Conservation (phyloP, 2,888 invertebrate genomes). For the Troides oblongomaculatus region DNA sequence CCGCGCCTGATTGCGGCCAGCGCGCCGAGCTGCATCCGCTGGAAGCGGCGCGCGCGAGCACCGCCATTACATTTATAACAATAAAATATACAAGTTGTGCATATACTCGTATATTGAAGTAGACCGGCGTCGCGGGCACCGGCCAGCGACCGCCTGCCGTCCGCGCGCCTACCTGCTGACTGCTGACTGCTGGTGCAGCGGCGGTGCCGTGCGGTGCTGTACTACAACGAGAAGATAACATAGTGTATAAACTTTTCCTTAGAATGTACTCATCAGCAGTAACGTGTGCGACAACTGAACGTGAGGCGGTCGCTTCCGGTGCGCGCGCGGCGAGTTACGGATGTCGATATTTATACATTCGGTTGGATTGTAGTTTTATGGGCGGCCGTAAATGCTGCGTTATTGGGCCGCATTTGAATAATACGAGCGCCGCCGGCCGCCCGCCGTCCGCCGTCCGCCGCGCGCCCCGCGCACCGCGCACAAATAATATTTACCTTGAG, state of each 20-base stretch:
- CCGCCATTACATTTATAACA: too few species aligned
- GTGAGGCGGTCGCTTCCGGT: not conserved
- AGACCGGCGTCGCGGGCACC: too few species aligned
- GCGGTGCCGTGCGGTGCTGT: too few species aligned
- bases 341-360: slow-evolving; percentile 76
- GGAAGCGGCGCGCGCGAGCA: slow-evolving; percentile 38
- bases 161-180: slow-evolving; percentile 5
- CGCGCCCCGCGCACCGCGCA: slow-evolving; percentile 39
- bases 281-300: too few species aligned
- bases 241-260: too few species aligned
- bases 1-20: slow-evolving; percentile 69
- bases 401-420: slow-evolving; percentile 78
- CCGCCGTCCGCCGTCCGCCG: slow-evolving; percentile 55
- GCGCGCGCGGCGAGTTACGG: slow-evolving; percentile 61
- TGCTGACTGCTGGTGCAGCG: too few species aligned
- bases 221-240: too few species aligned
- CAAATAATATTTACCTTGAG: slow-evolving; percentile 68
- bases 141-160: too few species aligned
- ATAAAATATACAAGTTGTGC: too few species aligned
- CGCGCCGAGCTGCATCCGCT: slow-evolving; percentile 31
- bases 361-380: slow-evolving; percentile 78
- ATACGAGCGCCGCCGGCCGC: slow-evolving; percentile 63
- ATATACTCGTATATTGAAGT: too few species aligned
- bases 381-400: slow-evolving; percentile 71
- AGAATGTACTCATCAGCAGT: too few species aligned